These are phyloP conservation scores for human (Homo sapiens) DNA, from an alignment of 2,113 vertebrate genomes.

Conservation along the genomic window DNA sequence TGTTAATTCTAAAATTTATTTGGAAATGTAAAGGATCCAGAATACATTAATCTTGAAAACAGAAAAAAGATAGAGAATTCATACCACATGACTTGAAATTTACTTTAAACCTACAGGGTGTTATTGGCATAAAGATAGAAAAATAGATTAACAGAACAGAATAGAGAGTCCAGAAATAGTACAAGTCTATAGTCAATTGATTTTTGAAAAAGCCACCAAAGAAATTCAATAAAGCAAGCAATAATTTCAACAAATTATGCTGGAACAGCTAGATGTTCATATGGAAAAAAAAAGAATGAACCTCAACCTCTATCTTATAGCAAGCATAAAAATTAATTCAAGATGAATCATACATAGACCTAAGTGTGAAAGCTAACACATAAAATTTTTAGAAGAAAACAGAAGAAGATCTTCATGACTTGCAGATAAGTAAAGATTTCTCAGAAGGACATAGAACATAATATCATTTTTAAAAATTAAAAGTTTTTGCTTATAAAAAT, in stretches of 20 bases:
- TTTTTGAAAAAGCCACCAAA: neutral
- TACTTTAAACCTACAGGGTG: neutral
- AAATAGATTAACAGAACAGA: neutral
- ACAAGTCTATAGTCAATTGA: neutral
- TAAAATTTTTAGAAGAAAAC: slow-evolving; percentile 15
- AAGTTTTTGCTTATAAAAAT: neutral
- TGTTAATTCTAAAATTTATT: neutral
- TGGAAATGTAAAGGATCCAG: neutral
- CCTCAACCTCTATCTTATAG: neutral
- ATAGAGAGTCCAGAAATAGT: neutral
- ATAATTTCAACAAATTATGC: neutral
- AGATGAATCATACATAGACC: neutral
- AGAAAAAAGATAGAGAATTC: neutral
- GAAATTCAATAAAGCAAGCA: neutral
- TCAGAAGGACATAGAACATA: neutral
- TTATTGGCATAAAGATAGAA: neutral
- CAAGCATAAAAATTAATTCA: neutral
- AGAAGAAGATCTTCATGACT: neutral
- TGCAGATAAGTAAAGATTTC: neutral
- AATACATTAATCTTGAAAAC: neutral
- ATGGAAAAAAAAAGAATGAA: neutral
- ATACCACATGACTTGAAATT: neutral
- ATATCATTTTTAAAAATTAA: neutral
- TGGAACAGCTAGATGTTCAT: neutral
- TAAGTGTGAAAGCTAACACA: slow-evolving; percentile 8